Evolutionary conservation across 2,797 vertebrate genomes (phyloP), one percentile per base, ranked within the genome.

Genomic region (Sebastes vulpes): DNA sequence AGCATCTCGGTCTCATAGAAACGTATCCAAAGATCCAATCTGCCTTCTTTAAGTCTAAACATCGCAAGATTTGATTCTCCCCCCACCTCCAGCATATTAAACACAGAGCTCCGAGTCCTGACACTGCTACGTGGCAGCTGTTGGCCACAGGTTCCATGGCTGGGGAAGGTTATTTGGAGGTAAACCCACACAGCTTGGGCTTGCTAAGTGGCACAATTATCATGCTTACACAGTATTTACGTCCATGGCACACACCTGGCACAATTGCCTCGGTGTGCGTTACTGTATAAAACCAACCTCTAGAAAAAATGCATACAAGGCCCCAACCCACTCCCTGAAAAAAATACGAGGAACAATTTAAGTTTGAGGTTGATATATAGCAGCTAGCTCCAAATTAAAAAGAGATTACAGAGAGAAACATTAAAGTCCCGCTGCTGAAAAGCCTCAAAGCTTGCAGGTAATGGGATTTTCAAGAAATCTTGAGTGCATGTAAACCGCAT

Each of bases 191-290:
- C 90, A 90, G 91, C 89, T 87, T 84, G 83, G 77, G 80, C 72
- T 82, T 72, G 57, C 87, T 90, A 93, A 95, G 88, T 93, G 88
- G 82, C 88, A 87, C 85, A 90, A 92, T 93, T 92, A 93, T 60
- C 35, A 20, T 67, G 80, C 89, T 86, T 89, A 83, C 75, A 82
- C 84, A 75, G 70, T 78, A 84, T 89, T 92, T 91, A 91, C 72
- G 69, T 93, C 72, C 75, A 69, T 79, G 82, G 75, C 81, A 73
- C 73, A 85, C 91, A 95, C 87, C 91, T 94, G 90, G 87, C 80
- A 84, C 80, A 23, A 72, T 66, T 52, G 79, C 74, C 77, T 79
- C 25, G 20, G 58, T 58, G 56, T 80, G 77, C 87, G 83, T 89
- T 83, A 68, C 66, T 14, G 63, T 57, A 54, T 75, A 57, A 57